Evolutionary conservation across 2,113 vertebrate genomes (phyloP), one percentile per base, ranked within the genome.

Genomic region (Gobiocypris rarus): DNA sequence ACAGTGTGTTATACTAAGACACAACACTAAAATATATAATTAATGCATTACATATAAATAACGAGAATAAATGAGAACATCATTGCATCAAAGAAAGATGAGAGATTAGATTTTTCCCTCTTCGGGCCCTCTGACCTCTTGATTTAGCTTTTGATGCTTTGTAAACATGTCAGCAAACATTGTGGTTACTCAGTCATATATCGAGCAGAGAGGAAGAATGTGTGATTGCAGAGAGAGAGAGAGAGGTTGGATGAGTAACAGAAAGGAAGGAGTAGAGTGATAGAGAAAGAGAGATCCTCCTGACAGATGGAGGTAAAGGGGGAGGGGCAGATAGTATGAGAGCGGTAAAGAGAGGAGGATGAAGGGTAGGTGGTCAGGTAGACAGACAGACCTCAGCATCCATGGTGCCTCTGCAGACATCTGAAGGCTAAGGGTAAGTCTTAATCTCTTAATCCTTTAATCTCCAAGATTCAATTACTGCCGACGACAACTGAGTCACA

Each of bases 341-440:
- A 76, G 41, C 81, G 15, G 34, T 65, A 77, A 28, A 70, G 26
- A 38, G 26, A 61, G 77, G 67, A 58, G 79, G 31, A 82, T 52
- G 75, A 83, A 19, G 45, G 3, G 48, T 61, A 61, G 41, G 26
- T 48, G 75, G 65, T 77, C 73, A 86, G 41, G 69, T 61, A 31
- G 65, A 79, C 43, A 50, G 76, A 75, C 73, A 75, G 75, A 81
- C 59, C 19, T n/a, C 59, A 48, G 59, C 59, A 80, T 80, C 78
- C 24, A 80, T 80, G 59, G 24, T 80, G 77, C 59, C 58, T 67
- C 59, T 61, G 41, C 77, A 50, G 41, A 79, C 58, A 48, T 52
- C 31, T 56, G 52, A 77, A 79, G 61, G 59, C 26, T 28, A 75
- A 52, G 15, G 73, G 59, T 50, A 50, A 67, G 78, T 80, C 43